Base-by-base conservation (phyloP, 2,888 invertebrate genomes). In the Chydorus sphaericus region DNA sequence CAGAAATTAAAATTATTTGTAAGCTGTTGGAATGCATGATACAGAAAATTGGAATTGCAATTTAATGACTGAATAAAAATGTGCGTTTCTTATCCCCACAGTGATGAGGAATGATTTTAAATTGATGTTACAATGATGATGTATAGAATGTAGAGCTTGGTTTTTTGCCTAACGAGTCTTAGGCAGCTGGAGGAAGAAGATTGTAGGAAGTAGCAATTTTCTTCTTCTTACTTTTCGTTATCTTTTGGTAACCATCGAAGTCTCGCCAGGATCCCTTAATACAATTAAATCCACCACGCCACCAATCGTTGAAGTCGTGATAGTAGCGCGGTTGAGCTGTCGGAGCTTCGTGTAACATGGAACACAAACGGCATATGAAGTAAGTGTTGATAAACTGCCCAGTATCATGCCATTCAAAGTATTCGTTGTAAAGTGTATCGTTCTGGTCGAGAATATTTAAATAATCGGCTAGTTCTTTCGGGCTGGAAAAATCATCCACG, bases 341-440 rank as follows among this genome's bases (percentile, higher is more conserved):
- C n/a, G 39, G 48, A 11, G 52, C 74, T 57, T 84, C 84, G 69
- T 89, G 87, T 61, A 88, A 71, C 81, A 87, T 79, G 5, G 87
- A 82, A 69, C 92, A 92, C 58, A 92, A 75, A 38, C 91, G 81
- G 68, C 91, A 93, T 81, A 90, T 90, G 73, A 90, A 92, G 69
- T 82, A 90, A 23, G 96, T 96, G 71, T 97, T 93, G 65, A 96
- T 87, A 68, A 96, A 92, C 69, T 91, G 87, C 1, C 96, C 96
- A 1, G 90, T 91, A 50, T 88, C 89, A 74, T 90, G 83, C 91
- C 91, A 92, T 63, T 79, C 80, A 70, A 94, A 94, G 70, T 96
- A 96, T 29, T 90, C 85, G 71, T 96, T 94, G 71, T 94, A 96
- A 2, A 90, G 75, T 44, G 81, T 80, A 67, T 93, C 90, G 69